These are phyloP conservation scores for Stegophylla sp. DNA, from an alignment of 2,888 invertebrate genomes.

Conservation along the genomic window DNA sequence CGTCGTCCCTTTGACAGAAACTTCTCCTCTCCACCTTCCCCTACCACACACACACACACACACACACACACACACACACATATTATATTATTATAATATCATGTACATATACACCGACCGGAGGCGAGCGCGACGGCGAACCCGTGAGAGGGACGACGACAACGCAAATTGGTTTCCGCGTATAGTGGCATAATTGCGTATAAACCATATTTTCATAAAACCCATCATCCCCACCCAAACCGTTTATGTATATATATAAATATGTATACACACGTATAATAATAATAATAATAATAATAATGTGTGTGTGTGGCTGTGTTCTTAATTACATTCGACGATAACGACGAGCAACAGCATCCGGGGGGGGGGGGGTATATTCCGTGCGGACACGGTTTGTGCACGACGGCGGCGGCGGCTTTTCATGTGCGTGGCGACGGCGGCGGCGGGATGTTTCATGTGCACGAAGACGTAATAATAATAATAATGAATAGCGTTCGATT, in stretches of 20 bases:
- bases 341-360: constrained; percentile 15
- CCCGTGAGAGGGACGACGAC: neutral
- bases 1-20: constrained; percentile 48
- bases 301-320: neutral
- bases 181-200: constrained; percentile 42
- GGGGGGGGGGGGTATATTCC: too few species aligned
- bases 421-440: neutral
- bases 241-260: neutral
- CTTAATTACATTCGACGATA: constrained; percentile 42
- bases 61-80: neutral
- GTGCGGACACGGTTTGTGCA: neutral
- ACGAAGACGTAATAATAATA: neutral
- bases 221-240: neutral
- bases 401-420: neutral
- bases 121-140: neutral
- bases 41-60: neutral
- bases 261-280: too few species aligned
- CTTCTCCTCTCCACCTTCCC: neutral
- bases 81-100: too few species aligned
- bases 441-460: neutral
- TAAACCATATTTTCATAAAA: constrained; percentile 39
- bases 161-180: constrained; percentile 44
- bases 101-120: neutral
- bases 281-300: too few species aligned
- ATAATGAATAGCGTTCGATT: neutral